A percentile compares a stretch with the other conserved stretches of the same genome.
phyloP scores from a whole-genome alignment of 2,888 invertebrate species.

The Rhingia rostrata region DNA sequence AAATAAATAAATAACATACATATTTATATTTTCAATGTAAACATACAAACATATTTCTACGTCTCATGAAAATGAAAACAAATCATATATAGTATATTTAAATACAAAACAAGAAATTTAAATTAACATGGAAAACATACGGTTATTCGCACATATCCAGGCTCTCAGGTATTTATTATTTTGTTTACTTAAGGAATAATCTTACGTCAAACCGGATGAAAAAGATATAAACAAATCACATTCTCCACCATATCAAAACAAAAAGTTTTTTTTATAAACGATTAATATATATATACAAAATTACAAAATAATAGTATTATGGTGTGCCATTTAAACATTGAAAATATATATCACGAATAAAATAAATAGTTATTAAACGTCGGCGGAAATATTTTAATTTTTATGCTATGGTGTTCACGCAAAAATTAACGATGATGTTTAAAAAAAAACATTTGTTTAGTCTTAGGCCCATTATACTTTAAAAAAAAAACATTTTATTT shows the following conservation, averaged over 20 bases:
- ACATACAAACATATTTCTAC: constrained; percentile 63
- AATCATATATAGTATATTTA: constrained; percentile 52
- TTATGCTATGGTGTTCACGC: constrained; percentile 24
- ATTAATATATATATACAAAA: constrained; percentile 15
- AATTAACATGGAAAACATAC: constrained; percentile 77
- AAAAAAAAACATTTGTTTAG: background rate
- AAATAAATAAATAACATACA: constrained; percentile 38
- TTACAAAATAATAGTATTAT: constrained; percentile 61
- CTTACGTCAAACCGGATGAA: constrained; percentile 39
- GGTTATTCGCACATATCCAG: constrained; percentile 82
- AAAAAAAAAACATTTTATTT: too few relatives aligned
- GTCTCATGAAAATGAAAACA: constrained; percentile 54
- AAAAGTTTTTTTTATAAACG: constrained; percentile 39
- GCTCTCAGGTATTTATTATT: constrained; percentile 76
- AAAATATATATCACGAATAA: constrained; percentile 59
- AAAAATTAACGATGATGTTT: background rate
- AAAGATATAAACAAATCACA: constrained; percentile 25
- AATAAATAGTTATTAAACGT: constrained; percentile 33
- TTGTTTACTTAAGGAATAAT: constrained; percentile 38
- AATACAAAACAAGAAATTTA: constrained; percentile 57
- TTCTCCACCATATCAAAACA: constrained; percentile 65
- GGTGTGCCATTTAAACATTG: constrained; percentile 69
- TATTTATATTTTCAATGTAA: constrained; percentile 67
- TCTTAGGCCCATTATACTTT: too few relatives aligned
- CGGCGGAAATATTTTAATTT: constrained; percentile 43